phyloP scores from a whole-genome alignment of 2,888 invertebrate species.

The Pristionchus mayeri region DNA sequence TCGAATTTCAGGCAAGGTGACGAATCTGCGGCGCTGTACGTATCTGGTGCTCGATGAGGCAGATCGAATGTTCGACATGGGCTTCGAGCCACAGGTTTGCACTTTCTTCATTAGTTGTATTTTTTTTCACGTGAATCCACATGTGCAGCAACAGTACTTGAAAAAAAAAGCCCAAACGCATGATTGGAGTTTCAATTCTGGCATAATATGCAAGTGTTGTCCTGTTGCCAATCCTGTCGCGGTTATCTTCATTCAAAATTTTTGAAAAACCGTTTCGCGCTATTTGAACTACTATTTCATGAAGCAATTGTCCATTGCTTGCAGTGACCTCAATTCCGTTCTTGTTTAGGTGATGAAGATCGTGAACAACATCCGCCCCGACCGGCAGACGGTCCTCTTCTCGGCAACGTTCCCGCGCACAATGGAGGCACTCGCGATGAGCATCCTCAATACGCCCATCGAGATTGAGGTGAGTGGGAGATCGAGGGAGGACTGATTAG shows the following conservation, averaged over 20 bases:
- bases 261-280: too few relatives aligned
- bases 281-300: too few relatives aligned
- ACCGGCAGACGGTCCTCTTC: slow-evolving; percentile 98
- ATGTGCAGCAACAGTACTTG: too few relatives aligned
- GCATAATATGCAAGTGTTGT: too few relatives aligned
- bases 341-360: slow-evolving; percentile 87
- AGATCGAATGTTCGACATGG: slow-evolving; percentile 99
- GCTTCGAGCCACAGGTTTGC: slow-evolving; percentile 90
- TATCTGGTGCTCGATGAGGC: slow-evolving; percentile 98
- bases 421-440: slow-evolving; percentile 96
- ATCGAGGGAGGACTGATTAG: slow-evolving; percentile 41
- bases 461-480: slow-evolving; percentile 82
- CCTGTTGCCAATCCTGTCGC: too few relatives aligned
- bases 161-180: too few relatives aligned
- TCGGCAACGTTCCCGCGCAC: slow-evolving; percentile 98
- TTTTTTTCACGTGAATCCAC: too few relatives aligned
- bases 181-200: too few relatives aligned
- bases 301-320: too few relatives aligned
- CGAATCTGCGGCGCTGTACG: slow-evolving; percentile 94
- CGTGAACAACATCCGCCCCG: slow-evolving; percentile 89
- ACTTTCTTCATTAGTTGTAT: background rate
- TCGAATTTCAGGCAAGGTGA: slow-evolving; percentile 84
- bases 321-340: too few relatives aligned
- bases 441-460: slow-evolving; percentile 93
- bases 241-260: too few relatives aligned